Evolutionary conservation across 2,113 vertebrate genomes (phyloP), one percentile per base, ranked within the genome.

Genomic region (Daubentonia madagascariensis): DNA sequence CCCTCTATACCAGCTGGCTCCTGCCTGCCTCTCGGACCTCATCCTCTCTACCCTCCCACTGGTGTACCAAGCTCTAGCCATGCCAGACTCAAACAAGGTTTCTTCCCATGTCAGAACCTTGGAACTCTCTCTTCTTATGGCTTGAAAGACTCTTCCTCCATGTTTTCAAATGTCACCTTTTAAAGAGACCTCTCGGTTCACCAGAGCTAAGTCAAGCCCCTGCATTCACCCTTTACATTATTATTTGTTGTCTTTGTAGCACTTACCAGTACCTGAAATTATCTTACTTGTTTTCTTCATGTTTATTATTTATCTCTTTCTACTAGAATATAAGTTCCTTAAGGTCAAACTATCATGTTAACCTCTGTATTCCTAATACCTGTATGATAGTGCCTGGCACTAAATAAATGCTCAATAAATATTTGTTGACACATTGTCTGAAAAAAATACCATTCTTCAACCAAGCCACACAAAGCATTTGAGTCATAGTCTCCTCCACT

Each of bases 391-490:
- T 52, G 10, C 40, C 25, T 88, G 68, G 28, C 10, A 80, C 57
- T 67, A 85, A 84, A 84, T 84, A 79, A 94, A 67, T 25, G 14
- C 45, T 91, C 35, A 37, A 25, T 54, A 72, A 78, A 28, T 93
- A 90, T 52, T 84, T 32, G 48, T 68, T 94, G 50, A 70, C 57
- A 86, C 14, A 37, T 20, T 40, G 7, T 80, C 67, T 65, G 67
- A 70, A 87, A 94, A 92, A 94, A 92, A 85, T 52, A 45, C n/a
- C 2, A 75, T n/a, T 48, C 32, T 57, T 84, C 61, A 75, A 73
- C 37, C 22, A 84, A 91, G 35, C 8, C 14, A 81, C 30, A 68
- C 11, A 45, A 87, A 92, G 8, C n/a, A 50, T 57, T 43, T 45
- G n/a, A 81, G 12, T 14, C 91, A 90, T 8, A n/a, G 4, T 83